These are phyloP conservation scores for Sinohyriopsis cumingii DNA, from an alignment of 2,888 invertebrate genomes.

Conservation along the genomic window DNA sequence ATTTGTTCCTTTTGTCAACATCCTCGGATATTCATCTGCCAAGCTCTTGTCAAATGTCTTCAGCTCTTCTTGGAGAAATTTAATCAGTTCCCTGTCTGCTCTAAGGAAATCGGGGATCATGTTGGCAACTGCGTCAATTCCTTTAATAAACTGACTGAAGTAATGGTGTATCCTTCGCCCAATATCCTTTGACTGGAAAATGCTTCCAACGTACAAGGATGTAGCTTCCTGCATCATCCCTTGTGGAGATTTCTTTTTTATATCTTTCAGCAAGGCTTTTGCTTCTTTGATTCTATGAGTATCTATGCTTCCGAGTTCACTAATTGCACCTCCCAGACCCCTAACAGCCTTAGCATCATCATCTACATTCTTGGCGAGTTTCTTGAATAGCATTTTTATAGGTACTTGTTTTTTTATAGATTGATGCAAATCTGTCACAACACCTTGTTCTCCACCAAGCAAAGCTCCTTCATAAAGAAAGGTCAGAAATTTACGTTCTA, in stretches of 20 bases:
- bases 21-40: constrained; percentile 41
- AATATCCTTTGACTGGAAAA: constrained; percentile 41
- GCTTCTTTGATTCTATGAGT: constrained; percentile 35
- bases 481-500: too few species aligned
- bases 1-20: constrained; percentile 25
- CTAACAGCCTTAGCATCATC: constrained; percentile 28
- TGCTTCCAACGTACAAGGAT: constrained; percentile 36
- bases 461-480: constrained; percentile 38
- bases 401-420: constrained; percentile 52
- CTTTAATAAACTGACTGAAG: constrained; percentile 49
- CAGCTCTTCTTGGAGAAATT: constrained; percentile 46
- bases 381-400: constrained; percentile 45
- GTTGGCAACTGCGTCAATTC: constrained; percentile 48
- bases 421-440: constrained; percentile 49
- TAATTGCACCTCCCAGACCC: constrained; percentile 53
- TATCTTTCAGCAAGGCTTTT: constrained; percentile 48
- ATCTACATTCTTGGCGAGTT: constrained; percentile 37
- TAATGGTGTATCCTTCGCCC: constrained; percentile 45
- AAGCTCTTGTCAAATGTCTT: constrained; percentile 39
- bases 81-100: constrained; percentile 54
- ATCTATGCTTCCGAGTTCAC: constrained; percentile 33
- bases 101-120: constrained; percentile 61
- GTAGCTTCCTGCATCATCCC: constrained; percentile 50
- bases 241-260: constrained; percentile 27
- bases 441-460: constrained; percentile 47